phyloP scores from a whole-genome alignment of 2,888 invertebrate genomes.

The Lycaena phlaeas region DNA sequence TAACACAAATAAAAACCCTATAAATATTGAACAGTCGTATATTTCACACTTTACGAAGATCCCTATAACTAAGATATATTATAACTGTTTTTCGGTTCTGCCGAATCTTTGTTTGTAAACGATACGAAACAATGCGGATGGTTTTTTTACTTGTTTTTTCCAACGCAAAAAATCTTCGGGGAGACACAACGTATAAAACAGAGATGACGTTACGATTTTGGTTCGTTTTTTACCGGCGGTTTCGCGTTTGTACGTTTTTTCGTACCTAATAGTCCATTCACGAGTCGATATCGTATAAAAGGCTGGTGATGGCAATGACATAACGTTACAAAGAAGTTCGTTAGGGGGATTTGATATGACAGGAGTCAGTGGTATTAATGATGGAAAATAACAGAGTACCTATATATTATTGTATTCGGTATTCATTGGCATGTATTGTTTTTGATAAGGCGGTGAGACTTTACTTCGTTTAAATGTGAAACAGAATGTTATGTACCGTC shows the following conservation, averaged over 20 bases:
- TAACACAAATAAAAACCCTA: constrained; percentile 66
- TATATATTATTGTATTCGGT: too few relatives aligned
- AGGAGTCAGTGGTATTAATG: background rate
- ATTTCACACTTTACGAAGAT: constrained; percentile 63
- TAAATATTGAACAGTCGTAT: constrained; percentile 67
- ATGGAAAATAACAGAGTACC: background rate
- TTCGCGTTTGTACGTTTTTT: background rate
- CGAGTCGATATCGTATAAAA: background rate
- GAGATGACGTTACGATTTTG: constrained; percentile 27
- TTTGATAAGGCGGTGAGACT: too few relatives aligned
- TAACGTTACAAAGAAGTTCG: constrained; percentile 6
- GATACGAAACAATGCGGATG: constrained; percentile 45
- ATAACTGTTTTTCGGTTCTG: constrained; percentile 52
- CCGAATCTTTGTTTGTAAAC: constrained; percentile 62
- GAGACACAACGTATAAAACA: constrained; percentile 26
- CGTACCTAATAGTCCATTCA: constrained; percentile 6
- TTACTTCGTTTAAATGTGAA: too few relatives aligned
- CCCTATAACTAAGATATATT: constrained; percentile 60
- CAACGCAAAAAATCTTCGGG: constrained; percentile 26
- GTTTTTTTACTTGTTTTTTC: constrained; percentile 36
- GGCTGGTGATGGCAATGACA: constrained; percentile 1
- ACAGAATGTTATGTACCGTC: too few relatives aligned
- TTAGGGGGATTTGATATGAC: background rate
- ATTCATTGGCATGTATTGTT: too few relatives aligned
- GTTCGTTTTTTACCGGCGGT: constrained; percentile 4